A percentile compares a stretch with the other conserved stretches of the same genome.
These are phyloP conservation scores for Kryptolebias ocellatus DNA, from an alignment of 2,797 vertebrate genomes.

Conservation along the genomic window DNA sequence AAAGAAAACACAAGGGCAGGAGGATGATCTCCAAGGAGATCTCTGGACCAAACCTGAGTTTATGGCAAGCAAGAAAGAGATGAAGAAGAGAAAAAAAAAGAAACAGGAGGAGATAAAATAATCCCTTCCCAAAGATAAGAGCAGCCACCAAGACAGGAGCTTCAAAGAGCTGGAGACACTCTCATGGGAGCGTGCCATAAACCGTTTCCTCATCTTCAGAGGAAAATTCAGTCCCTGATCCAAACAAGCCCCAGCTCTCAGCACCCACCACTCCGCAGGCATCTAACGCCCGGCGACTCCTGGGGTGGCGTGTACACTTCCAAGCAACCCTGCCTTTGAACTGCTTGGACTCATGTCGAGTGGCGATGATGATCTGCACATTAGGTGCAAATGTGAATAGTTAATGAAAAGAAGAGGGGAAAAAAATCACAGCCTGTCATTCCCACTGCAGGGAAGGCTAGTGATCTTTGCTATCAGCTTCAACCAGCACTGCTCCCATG, in stretches of 20 bases:
- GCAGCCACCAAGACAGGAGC: slow-evolving; percentile 91
- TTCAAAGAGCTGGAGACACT: slow-evolving; percentile 89
- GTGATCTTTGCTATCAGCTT: slow-evolving; percentile 76
- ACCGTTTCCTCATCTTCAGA: slow-evolving; percentile 88
- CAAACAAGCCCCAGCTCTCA: slow-evolving; percentile 76
- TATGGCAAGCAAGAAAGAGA: slow-evolving; percentile 49
- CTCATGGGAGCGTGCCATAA: slow-evolving; percentile 84
- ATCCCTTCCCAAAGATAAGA: slow-evolving; percentile 93
- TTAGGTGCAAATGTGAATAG: slow-evolving; percentile 79
- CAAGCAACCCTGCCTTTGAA: slow-evolving; percentile 75
- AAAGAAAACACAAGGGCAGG: slow-evolving; percentile 55
- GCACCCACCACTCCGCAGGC: slow-evolving; percentile 73
- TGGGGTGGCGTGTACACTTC: slow-evolving; percentile 71
- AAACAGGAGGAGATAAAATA: slow-evolving; percentile 85
- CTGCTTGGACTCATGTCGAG: slow-evolving; percentile 70
- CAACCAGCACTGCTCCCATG: slow-evolving; percentile 65
- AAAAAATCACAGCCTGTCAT: slow-evolving; percentile 62
- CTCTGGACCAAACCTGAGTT: slow-evolving; percentile 51
- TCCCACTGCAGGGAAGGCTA: slow-evolving; percentile 61
- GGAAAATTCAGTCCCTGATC: slow-evolving; percentile 81
- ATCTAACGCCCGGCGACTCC: slow-evolving; percentile 66
- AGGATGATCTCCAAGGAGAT: slow-evolving; percentile 62
- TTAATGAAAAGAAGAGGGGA: slow-evolving; percentile 75
- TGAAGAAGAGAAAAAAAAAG: slow-evolving; percentile 54
- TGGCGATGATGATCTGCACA: slow-evolving; percentile 76